These are phyloP conservation scores for Ancistrus triradiatus DNA, from an alignment of 2,113 vertebrate genomes.

Conservation along the genomic window DNA sequence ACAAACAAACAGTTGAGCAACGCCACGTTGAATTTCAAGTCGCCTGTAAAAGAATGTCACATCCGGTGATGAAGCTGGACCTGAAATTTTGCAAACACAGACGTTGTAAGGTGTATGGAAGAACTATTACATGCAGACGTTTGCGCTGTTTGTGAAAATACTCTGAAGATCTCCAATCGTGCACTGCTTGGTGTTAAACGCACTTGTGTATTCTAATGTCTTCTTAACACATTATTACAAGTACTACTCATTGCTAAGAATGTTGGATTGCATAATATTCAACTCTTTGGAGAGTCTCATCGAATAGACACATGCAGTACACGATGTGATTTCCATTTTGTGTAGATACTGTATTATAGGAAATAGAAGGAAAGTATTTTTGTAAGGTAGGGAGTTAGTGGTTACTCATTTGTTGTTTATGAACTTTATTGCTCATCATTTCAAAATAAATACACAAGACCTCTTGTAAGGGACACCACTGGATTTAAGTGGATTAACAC, in stretches of 20 bases:
- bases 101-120: neutral
- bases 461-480: too few species aligned
- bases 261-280: constrained; percentile 14
- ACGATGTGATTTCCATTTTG: neutral
- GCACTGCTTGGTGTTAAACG: neutral
- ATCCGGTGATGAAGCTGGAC: constrained; percentile 34
- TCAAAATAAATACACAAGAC: too few species aligned
- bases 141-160: neutral
- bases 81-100: neutral
- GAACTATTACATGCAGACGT: neutral
- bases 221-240: neutral
- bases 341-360: constrained; percentile 75
- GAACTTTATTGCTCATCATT: too few species aligned
- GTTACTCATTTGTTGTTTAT: constrained; percentile 44
- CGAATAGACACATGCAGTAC: constrained; percentile 12
- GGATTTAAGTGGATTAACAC: too few species aligned
- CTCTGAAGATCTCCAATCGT: too few species aligned
- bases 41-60: constrained; percentile 39
- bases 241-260: constrained; percentile 8
- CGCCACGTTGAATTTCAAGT: neutral
- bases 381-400: constrained; percentile 60
- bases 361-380: constrained; percentile 67
- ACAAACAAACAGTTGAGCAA: constrained; percentile 3
- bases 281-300: too few species aligned
- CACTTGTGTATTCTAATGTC: neutral